Percentiles rank a stretch among this genome's conserved stretches.
phyloP scores from a whole-genome alignment of 2,888 invertebrate species.

The Scaptomyza cyrtandrae region DNA sequence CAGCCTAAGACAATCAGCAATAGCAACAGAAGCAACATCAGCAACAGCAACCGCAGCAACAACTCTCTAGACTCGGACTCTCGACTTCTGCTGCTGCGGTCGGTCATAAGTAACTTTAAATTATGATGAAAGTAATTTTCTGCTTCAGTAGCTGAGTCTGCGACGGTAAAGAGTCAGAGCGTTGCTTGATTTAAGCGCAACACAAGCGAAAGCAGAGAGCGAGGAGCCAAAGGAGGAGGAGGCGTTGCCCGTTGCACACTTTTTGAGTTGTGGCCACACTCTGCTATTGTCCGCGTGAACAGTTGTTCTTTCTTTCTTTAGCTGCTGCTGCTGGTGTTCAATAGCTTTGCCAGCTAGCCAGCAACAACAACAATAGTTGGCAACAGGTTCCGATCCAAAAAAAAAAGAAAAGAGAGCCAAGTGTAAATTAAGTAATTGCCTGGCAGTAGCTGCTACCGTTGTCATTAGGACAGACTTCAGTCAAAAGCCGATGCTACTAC shows the following conservation, averaged over 20 bases:
- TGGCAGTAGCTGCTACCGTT: conserved; percentile 73
- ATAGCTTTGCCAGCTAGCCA: conserved; percentile 40
- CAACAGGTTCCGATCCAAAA: conserved; percentile 28
- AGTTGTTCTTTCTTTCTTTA: conserved; percentile 25
- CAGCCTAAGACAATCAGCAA: conserved; percentile 61
- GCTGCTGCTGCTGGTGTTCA: conserved; percentile 33
- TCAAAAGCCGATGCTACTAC: conserved; percentile 48
- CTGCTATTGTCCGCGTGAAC: conserved; percentile 51
- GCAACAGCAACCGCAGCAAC: conserved; percentile 24
- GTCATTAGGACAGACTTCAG: conserved; percentile 71
- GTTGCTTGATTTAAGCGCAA: conserved; percentile 66
- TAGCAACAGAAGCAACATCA: conserved; percentile 45
- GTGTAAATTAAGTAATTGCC: conserved; percentile 77
- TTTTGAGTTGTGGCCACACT: conserved; percentile 59
- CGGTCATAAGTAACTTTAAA: conserved; percentile 78
- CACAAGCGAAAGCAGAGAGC: conserved; percentile 1
- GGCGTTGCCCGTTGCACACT: conserved; percentile 54
- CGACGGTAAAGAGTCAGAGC: conserved; percentile 54
- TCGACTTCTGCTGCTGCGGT: conserved; percentile 48
- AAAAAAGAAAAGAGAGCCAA: conserved; percentile 43
- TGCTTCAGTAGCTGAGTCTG: conserved; percentile 80
- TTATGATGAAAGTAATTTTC: conserved; percentile 83
- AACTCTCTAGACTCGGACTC: conserved; percentile 14
- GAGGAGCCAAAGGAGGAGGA: conserved; percentile 3
- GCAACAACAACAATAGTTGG: conserved; percentile 9